phyloP scores from a whole-genome alignment of 2,797 vertebrate species.

The Siniperca undulata region DNA sequence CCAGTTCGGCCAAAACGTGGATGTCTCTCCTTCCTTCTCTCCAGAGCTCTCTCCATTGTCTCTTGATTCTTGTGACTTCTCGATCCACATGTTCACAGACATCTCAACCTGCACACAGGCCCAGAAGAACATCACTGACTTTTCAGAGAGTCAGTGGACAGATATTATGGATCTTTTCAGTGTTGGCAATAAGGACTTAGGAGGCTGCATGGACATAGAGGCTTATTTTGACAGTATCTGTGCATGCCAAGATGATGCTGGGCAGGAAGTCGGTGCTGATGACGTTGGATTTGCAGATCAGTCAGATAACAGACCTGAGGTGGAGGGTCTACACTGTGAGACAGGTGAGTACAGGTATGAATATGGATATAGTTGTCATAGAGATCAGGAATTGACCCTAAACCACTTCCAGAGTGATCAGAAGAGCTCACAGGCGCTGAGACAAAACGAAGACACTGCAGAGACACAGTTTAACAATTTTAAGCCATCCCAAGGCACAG shows the following conservation, averaged over 20 bases:
- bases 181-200: slow-evolving; percentile 40
- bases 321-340: slow-evolving; percentile 23
- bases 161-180: slow-evolving; percentile 77
- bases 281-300: slow-evolving; percentile 40
- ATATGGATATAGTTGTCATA: slow-evolving; percentile 29
- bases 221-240: slow-evolving; percentile 68
- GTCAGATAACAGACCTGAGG: slow-evolving; percentile 23
- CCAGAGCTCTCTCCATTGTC: slow-evolving; percentile 72
- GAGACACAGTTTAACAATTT: slow-evolving; percentile 33
- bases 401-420: slow-evolving; percentile 13
- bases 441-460: slow-evolving; percentile 15
- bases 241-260: slow-evolving; percentile 50
- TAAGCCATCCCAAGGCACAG: slow-evolving; percentile 8
- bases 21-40: slow-evolving; percentile 60
- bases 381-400: slow-evolving; percentile 20
- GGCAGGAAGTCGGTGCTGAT: slow-evolving; percentile 33
- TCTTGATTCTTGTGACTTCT: slow-evolving; percentile 80
- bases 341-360: slow-evolving; percentile 27
- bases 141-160: slow-evolving; percentile 68
- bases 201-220: slow-evolving; percentile 60
- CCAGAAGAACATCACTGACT: slow-evolving; percentile 51
- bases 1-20: slow-evolving; percentile 30
- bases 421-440: background rate
- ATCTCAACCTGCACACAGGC: slow-evolving; percentile 52
- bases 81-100: slow-evolving; percentile 73